Base-by-base conservation (phyloP, 2,113 vertebrate species). In the Syngnathus typhle region DNA sequence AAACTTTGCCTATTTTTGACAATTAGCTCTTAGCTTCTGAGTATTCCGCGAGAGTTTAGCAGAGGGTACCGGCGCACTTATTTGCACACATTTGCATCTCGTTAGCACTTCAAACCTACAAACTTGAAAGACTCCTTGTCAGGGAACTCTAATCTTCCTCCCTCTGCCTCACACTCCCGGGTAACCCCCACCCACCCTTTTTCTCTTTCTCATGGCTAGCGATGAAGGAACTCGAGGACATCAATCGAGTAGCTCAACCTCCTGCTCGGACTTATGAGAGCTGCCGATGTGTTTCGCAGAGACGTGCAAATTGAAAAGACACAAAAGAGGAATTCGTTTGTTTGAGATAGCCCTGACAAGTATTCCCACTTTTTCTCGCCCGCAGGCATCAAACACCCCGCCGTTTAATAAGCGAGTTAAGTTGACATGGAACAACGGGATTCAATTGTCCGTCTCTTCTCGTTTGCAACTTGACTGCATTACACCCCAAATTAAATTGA, bases 91-190 rank as follows among this genome's bases (percentile, higher is more conserved):
- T 88, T 89, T 88, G 82, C 88, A 88, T 89, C 75, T 82, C 72
- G 86, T 90, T 88, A 90, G 84, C 87, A 88, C 88, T 87, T 89
- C 86, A 88, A 89, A 88, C 85, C 84, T 84, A 61, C 69, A 69
- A 80, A 89, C 86, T 86, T 90, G 84, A 90, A 89, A 89, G 86
- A 79, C 79, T 76, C 74, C 85, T 84, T 86, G 83, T 87, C 83
- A 87, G 79, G 84, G 75, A 72, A 68, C 79, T 78, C 78, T 86
- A 86, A 86, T 88, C 81, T 85, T 69, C 60, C 75, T 72, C 80
- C 61, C 82, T 72, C 62, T 44, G 63, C 60, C 52, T 67, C 71
- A 32, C 32, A 64, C 64, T 70, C 68, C 80, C 72, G 71, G 62
- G 69, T 75, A 32, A 8, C 8, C 32, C 70, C 16, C 13, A 15